phyloP scores from a whole-genome alignment of 2,888 invertebrate species.

The Caenorhabditis sp. region DNA sequence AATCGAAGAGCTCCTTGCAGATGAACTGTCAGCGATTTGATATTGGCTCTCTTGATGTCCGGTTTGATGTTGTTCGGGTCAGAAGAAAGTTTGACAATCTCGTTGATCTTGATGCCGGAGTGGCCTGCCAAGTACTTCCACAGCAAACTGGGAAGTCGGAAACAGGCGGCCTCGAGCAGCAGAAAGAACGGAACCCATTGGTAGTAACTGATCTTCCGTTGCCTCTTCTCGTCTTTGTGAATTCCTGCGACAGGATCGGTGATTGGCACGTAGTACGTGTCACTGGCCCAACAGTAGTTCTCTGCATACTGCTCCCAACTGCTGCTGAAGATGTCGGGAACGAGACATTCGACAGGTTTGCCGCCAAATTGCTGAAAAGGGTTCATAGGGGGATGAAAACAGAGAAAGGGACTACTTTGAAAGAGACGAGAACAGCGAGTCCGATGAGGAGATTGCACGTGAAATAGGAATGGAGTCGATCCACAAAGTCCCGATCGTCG shows the following conservation, averaged over 20 bases:
- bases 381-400: conserved; percentile 8
- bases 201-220: conserved; percentile 78
- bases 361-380: conserved; percentile 81
- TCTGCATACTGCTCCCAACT: conserved; percentile 82
- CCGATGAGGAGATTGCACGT: conserved; percentile 81
- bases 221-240: conserved; percentile 69
- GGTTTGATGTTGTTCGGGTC: conserved; percentile 83
- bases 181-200: conserved; percentile 83
- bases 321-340: conserved; percentile 80
- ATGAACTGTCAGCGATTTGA: conserved; percentile 80
- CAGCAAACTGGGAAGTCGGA: conserved; percentile 80
- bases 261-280: conserved; percentile 81
- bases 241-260: conserved; percentile 76
- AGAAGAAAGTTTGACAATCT: conserved; percentile 80
- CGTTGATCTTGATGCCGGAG: conserved; percentile 82
- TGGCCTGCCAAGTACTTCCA: conserved; percentile 82
- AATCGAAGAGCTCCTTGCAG: conserved; percentile 82
- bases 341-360: conserved; percentile 81
- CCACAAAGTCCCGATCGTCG: conserved; percentile 82
- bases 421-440: conserved; percentile 79
- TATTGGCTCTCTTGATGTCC: conserved; percentile 80
- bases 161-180: conserved; percentile 81
- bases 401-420: conserved; percentile 74
- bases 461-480: conserved; percentile 81
- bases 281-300: conserved; percentile 81